Evolutionary conservation across 2,113 vertebrate species (phyloP), one percentile per base, ranked within the genome.

Genomic region (Tragelaphus strepsiceros): DNA sequence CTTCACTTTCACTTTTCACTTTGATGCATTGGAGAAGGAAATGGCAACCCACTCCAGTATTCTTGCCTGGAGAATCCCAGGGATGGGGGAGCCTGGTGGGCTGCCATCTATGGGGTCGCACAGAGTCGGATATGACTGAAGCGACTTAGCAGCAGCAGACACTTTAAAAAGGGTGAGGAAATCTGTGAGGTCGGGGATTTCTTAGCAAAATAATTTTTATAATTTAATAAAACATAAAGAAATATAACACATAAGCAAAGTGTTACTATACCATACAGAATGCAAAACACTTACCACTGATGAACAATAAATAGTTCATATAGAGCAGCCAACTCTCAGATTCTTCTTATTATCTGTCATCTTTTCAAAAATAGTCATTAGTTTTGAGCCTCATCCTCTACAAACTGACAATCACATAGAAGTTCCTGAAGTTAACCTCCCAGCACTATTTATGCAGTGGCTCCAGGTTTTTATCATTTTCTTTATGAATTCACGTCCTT

Each of bases 181-280:
- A 43, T 85, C 71, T 91, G 26, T 26, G 22, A 58, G 51, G n/a
- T 30, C 24, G 22, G 28, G 35, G 59, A 43, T 80, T 89, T 54
- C 88, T 91, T 90, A 95, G n/a, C 53, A 92, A 74, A 81, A 88
- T 96, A 43, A 80, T 84, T 92, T 95, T 90, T 84, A 51, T 92
- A 96, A 59, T 81, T 96, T 59, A 93, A 85, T 71, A 78, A 86
- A 93, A 82, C 17, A 84, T 54, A 78, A 86, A 83, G 51, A 87
- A 93, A 74, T 74, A 3, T 91, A 22, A 58, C 32, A 46, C 30
- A 86, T 74, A 92, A 92, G 62, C 59, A 92, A 51, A 89, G 58
- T 35, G 26, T 32, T 49, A 19, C 62, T 81, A 16, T 53, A 30
- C 14, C 15, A 6, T 6, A 39, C 10, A 26, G 59, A 54, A 74